Base-by-base conservation (phyloP, 2,888 invertebrate species). In the Suillia variegata region DNA sequence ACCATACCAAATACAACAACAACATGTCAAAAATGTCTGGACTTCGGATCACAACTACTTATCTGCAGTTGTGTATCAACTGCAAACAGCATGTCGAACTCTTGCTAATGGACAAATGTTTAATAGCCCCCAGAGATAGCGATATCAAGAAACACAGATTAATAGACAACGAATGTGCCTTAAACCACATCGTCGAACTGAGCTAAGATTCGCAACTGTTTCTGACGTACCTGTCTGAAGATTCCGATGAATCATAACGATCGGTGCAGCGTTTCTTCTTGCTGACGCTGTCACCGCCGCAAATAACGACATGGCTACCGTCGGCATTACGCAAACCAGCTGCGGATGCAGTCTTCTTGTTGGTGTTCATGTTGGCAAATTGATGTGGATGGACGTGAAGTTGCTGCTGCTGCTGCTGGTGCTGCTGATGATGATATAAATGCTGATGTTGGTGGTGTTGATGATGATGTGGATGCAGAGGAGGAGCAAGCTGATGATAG, bases 191-290 rank as follows among this genome's bases (percentile, higher is more conserved):
- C n/a, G n/a, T n/a, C n/a, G n/a, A n/a, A n/a, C n/a, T n/a, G n/a
- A n/a, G n/a, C n/a, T n/a, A n/a, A n/a, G n/a, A n/a, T n/a, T n/a
- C n/a, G n/a, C n/a, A n/a, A n/a, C n/a, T n/a, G n/a, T n/a, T n/a
- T n/a, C n/a, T n/a, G n/a, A 64, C 86, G 86, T 83, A 93, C 94
- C 94, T 94, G 91, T 94, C 94, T 84, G 93, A 94, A 78, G 93
- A 93, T 85, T 94, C 94, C 77, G 93, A 93, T 83, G 93, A 94
- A 87, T 94, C 94, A 86, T 92, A 94, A 85, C 93, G 88, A 87
- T 94, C 93, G 82, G 91, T 87, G 84, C 93, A 92, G 84, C 94
- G 87, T 85, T 92, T 93, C 85, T 80, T 93, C 84, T 68, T 92
- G 85, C 90, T 91, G 82, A 89, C 87, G 80, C 87, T 89, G 73